A percentile compares a stretch with the other conserved stretches of the same genome.
Conservation (phyloP, 2,888 invertebrate genomes). For the Harpagoxenus sublaevis region DNA sequence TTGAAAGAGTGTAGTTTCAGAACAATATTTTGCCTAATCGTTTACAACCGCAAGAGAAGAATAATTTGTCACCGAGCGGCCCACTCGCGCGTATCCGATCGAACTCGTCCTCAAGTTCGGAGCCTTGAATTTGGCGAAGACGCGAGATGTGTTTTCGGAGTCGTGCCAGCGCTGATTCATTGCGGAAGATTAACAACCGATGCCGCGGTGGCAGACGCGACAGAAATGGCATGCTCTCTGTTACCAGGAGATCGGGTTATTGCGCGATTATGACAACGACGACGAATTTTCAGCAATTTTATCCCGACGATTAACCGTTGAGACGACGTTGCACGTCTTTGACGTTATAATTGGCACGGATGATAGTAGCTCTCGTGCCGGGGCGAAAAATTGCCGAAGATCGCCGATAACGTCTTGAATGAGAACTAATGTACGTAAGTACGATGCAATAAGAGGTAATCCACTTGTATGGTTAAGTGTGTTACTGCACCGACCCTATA, state of each 20-base stretch:
- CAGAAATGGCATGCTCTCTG: constrained; percentile 49
- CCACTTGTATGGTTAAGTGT: constrained; percentile 43
- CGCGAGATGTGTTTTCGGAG: constrained; percentile 56
- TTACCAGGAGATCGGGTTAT: constrained; percentile 47
- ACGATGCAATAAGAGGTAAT: constrained; percentile 44
- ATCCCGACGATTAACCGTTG: background rate
- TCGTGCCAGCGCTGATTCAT: constrained; percentile 68
- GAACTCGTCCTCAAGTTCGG: constrained; percentile 53
- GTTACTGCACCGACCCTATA: constrained; percentile 35
- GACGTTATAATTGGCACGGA: constrained; percentile 25
- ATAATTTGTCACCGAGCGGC: background rate
- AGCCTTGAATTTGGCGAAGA: constrained; percentile 68
- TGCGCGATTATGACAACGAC: background rate
- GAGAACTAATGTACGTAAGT: constrained; percentile 35
- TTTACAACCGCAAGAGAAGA: background rate
- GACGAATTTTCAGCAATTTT: constrained; percentile 18
- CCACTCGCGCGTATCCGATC: constrained; percentile 6
- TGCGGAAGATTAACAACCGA: constrained; percentile 61
- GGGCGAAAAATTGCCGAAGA: constrained; percentile 25
- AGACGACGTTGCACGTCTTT: background rate
- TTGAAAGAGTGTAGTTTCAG: background rate
- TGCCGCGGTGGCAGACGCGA: constrained; percentile 40
- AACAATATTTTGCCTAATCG: background rate
- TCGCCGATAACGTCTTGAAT: constrained; percentile 38
- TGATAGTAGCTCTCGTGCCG: background rate